Conservation (phyloP, 2,797 vertebrate species). For the Sebastes flavidus region DNA sequence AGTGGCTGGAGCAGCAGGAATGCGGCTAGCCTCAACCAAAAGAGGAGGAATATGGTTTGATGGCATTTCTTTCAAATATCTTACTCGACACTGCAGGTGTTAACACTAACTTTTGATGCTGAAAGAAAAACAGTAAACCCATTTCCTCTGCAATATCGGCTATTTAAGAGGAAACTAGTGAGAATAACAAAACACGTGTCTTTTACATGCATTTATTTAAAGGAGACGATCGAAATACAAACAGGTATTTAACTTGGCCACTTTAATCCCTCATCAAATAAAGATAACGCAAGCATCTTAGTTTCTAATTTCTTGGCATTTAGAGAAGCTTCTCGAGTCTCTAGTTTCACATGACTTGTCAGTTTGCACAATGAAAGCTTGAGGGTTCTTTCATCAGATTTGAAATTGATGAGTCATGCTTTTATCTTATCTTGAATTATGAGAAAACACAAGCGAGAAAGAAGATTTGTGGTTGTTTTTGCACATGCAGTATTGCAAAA, state of each 20-base stretch:
- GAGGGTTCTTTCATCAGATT: slow-evolving; percentile 14
- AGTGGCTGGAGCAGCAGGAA: neutral
- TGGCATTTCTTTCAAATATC: neutral
- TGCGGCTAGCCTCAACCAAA: neutral
- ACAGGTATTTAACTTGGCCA: neutral
- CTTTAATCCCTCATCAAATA: neutral
- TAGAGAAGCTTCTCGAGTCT: slow-evolving; percentile 5
- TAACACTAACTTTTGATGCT: neutral
- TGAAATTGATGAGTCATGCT: slow-evolving; percentile 24
- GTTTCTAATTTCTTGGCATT: neutral
- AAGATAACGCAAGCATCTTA: neutral
- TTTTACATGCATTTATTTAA: neutral
- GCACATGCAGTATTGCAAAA: slow-evolving; percentile 3
- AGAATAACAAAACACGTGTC: neutral
- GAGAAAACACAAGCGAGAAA: slow-evolving; percentile 29
- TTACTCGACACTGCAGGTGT: neutral
- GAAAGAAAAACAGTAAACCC: neutral
- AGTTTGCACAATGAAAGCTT: slow-evolving; percentile 19
- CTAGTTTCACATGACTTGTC: slow-evolving; percentile 23
- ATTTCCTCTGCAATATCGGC: neutral
- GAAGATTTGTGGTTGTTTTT: slow-evolving; percentile 8
- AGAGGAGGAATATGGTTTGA: neutral
- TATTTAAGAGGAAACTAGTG: neutral
- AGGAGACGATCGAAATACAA: neutral
- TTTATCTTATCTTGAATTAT: slow-evolving; percentile 39